Evolutionary conservation across 2,113 vertebrate species (phyloP), one percentile per base, ranked within the genome.

Genomic region (Datnioides undecimradiatus): DNA sequence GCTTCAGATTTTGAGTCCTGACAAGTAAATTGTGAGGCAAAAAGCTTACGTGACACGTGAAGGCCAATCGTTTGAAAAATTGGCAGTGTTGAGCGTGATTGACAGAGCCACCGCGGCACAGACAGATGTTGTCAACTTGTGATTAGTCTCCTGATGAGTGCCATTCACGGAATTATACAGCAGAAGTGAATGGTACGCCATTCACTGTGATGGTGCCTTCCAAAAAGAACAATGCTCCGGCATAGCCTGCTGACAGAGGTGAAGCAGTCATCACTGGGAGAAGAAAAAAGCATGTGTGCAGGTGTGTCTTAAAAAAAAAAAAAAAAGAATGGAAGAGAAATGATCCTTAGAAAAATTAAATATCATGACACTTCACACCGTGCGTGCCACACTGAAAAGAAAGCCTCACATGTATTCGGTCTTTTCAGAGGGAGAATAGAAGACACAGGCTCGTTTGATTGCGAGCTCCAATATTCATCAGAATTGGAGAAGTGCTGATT

Each of bases 91-190:
- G 75, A 33, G 29, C 21, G 8, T 88, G 90, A 92, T 75, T 91
- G 88, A 90, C 88, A 90, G 64, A 75, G 46, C 25, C 66, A 69
- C 86, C 58, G 66, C 72, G 51, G 68, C 41, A 78, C 67, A 65
- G 78, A 88, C 85, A 84, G 82, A 90, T 84, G 84, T 79, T 87
- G 84, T 82, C 72, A 83, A 69, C 48, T 73, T 77, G 62, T 79
- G 86, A 89, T 89, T 88, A 86, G 66, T 85, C 76, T 90, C 76
- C 72, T 77, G 82, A 88, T 90, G 84, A 87, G 83, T 77, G 73
- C 76, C 85, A 92, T 86, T 91, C 87, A 88, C 33, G 76, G 84
- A 73, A 65, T 89, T 89, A 79, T 72, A 80, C 72, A 85, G 68
- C 76, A 48, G 73, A 85, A 82, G 87, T 86, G 76, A 84, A 77